A percentile compares a stretch with the other conserved stretches of the same genome.
Evolutionary conservation across 64 coral and sea anemone species (phyloP).

Genomic region (Actinia equina): DNA sequence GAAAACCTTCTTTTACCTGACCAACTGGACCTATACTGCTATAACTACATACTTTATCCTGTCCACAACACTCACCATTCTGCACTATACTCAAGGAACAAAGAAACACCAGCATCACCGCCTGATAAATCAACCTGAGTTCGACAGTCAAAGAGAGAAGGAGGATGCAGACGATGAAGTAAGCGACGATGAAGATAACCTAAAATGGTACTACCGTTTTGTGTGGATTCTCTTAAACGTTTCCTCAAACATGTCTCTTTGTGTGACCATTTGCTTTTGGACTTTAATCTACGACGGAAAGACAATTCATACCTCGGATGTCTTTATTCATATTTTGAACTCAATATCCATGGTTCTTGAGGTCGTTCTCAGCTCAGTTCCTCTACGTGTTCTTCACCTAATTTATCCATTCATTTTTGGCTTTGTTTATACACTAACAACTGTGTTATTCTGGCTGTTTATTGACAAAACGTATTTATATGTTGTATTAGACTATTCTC

Average conservation of each 20-base stretch:
- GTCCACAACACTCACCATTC: conserved; percentile 18
- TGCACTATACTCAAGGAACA: not conserved
- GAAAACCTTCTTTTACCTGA: conserved; percentile 63
- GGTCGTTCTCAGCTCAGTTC: conserved; percentile 49
- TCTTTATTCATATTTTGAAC: conserved; percentile 62
- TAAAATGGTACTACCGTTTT: conserved; percentile 65
- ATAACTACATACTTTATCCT: conserved; percentile 60
- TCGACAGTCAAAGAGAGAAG: not conserved
- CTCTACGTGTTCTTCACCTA: conserved; percentile 53
- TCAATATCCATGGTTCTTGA: conserved; percentile 69
- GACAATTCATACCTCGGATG: conserved; percentile 22
- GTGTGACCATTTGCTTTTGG: conserved; percentile 60
- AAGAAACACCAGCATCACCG: not conserved
- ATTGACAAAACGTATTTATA: conserved; percentile 57
- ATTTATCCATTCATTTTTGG: conserved; percentile 55
- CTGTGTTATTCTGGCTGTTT: conserved; percentile 62
- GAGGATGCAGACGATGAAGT: not conserved
- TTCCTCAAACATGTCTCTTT: conserved; percentile 41
- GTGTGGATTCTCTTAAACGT: conserved; percentile 65
- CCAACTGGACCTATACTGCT: conserved; percentile 56
- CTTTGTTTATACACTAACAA: conserved; percentile 33
- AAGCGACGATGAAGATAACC: not conserved
- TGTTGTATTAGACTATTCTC: conserved; percentile 51
- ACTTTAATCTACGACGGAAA: conserved; percentile 44
- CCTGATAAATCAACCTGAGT: not conserved